Evolutionary conservation across 2,888 invertebrate species (phyloP), one percentile per base, ranked within the genome.

Genomic region (Cryptocephalus moraei): DNA sequence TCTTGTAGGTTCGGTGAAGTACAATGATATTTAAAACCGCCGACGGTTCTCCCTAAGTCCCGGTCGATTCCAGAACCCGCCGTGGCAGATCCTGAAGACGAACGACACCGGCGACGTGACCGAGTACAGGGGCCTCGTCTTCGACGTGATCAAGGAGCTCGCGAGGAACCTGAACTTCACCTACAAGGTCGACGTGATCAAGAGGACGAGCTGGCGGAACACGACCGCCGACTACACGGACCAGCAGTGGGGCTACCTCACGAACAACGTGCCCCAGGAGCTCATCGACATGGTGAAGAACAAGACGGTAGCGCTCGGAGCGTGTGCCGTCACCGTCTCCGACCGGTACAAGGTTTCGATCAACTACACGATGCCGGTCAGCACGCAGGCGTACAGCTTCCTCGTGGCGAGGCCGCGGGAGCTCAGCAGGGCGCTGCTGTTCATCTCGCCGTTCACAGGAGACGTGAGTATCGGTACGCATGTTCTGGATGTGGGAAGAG

Each of bases 161-260:
- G 79, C 87, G 0, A 76, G 73, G 40, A 84, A 78, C 57, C 75
- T 92, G 45, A 93, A 93, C 65, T 92, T 93, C 60, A 86, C 88
- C 71, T 88, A 78, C 49, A 68, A 63, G 3, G 65, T 75, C 1
- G 58, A 69, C 32, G 56, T 67, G 10, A 46, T 58, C 8, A 59
- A 62, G 41, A 51, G 50, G 51, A 42, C 55, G 4, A 33, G 33
- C 6, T 33, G 9, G 9, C 40, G 36, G 4, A 49, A 49, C 10
- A 33, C 34, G 10, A 45, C 42, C 13, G 10, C 38, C 36, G 33
- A 42, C 13, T 12, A 33, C 14, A 41, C 40, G 39, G 44, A 47
- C n/a, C 41, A 32, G 1, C 42, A 39, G 6, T n/a, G 13, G 9
- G 41, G 39, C 47, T 34, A 40, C 11, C 36, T 44, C 14, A 53